Conservation (phyloP, 2,113 vertebrate species). For the Pogonocichla stellata region DNA sequence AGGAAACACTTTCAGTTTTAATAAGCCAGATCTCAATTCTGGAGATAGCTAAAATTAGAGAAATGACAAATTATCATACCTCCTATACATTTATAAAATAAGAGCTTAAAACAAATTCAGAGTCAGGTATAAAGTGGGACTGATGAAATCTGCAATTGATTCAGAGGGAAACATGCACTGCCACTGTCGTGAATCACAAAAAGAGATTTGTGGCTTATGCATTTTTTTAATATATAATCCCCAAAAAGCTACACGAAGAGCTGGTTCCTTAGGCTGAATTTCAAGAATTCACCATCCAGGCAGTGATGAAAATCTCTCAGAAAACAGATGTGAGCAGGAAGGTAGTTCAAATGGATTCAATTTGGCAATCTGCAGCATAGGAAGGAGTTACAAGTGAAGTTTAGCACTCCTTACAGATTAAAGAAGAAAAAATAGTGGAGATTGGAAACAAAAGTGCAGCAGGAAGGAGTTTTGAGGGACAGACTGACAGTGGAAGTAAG, state of each 20-base stretch:
- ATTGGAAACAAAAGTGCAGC: background rate
- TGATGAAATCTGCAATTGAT: slow-evolving; percentile 39
- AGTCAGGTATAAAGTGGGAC: background rate
- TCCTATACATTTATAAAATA: background rate
- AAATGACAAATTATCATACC: background rate
- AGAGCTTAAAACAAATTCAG: slow-evolving; percentile 36
- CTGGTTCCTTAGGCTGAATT: slow-evolving; percentile 10
- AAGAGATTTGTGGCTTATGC: slow-evolving; percentile 21
- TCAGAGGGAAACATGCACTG: background rate
- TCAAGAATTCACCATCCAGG: background rate
- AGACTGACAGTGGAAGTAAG: background rate
- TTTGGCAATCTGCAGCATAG: slow-evolving; percentile 3
- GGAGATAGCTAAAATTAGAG: background rate
- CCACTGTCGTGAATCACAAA: background rate
- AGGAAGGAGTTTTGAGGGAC: background rate
- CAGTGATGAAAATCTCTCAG: slow-evolving; percentile 26
- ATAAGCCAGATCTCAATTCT: background rate
- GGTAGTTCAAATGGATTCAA: slow-evolving; percentile 31
- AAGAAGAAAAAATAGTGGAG: background rate
- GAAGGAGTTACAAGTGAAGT: background rate
- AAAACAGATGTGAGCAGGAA: slow-evolving; percentile 30
- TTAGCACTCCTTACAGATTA: background rate
- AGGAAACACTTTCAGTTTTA: background rate
- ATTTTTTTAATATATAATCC: slow-evolving; percentile 55
- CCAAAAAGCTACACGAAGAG: background rate